Base-by-base conservation (phyloP, 1,140 invertebrate species). In the Leguminivora glycinivorella region DNA sequence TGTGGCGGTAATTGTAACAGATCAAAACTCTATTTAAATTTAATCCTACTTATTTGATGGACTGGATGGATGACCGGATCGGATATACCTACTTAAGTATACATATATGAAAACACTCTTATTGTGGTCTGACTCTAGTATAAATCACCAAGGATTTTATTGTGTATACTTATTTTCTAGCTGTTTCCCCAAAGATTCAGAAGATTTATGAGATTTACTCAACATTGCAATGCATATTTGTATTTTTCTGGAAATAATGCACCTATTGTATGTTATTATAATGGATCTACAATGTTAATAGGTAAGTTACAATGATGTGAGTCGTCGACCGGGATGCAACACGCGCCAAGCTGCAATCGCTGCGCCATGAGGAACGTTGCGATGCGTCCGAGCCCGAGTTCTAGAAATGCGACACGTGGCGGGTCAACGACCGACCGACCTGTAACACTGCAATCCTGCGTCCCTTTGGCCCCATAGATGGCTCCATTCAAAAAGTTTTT, bases 361-460 rank as follows among this genome's bases (percentile, higher is more conserved):
- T 14, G 58, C 14, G 26, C 12, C 14, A 63, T 2, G 58, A 47
- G 43, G 43, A 47, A 24, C 58, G 25, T 31, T 63, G 26, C 58
- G n/a, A 31, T 17, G 58, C 25, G 24, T 58, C 56, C n/a, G 26
- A 9, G n/a, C 29, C 26, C 29, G 29, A 29, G 58, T 17, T 26
- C 14, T 31, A 17, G 58, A 29, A 63, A 19, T n/a, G 58, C 26
- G 58, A 63, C 58, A 63, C 58, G 58, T 63, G 58, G 58, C 26
- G 25, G 58, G 58, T 63, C n/a, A 63, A 34, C 14, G 58, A 19
- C 58, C 58, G 14, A 19, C 4, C 58, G 58, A 31, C 58, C 58
- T 34, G 26, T 29, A 63, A 29, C n/a, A 34, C 58, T 17, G 29
- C 56, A 19, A 22, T 10, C 56, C 56, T 56, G 22, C 56, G 56